phyloP scores from a whole-genome alignment of 2,797 vertebrate genomes.

The Chrosomus eos region DNA sequence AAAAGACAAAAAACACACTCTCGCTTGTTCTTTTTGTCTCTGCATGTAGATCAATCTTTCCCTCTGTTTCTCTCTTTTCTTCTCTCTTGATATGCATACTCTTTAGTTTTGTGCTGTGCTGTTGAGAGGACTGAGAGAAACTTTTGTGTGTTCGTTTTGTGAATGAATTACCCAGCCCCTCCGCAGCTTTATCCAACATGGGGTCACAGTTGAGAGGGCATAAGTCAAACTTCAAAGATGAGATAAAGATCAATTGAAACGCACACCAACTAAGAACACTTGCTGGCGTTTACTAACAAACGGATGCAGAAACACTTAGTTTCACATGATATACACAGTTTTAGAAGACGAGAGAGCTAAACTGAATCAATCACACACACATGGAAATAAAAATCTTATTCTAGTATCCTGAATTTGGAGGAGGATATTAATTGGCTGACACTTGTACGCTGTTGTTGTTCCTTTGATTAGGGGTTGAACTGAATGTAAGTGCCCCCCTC shows the following conservation, averaged over 20 bases:
- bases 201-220: constrained; percentile 39
- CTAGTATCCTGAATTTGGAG: not conserved
- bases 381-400: not conserved
- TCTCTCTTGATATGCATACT: not conserved
- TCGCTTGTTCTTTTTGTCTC: not conserved
- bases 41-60: not conserved
- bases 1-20: not conserved
- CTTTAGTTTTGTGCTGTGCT: not conserved
- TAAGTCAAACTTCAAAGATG: constrained; percentile 41
- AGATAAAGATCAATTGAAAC: constrained; percentile 35
- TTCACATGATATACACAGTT: not conserved
- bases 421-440: not conserved
- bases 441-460: not conserved
- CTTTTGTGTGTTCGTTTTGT: constrained; percentile 21
- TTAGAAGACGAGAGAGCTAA: not conserved
- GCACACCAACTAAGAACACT: constrained; percentile 35
- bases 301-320: not conserved
- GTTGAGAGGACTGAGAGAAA: not conserved
- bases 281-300: constrained; percentile 22
- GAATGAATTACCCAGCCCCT: constrained; percentile 18
- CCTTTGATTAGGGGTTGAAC: constrained; percentile 2
- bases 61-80: not conserved
- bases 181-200: constrained; percentile 6
- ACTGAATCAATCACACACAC: not conserved
- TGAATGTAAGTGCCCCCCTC: not conserved